These are phyloP conservation scores for Heliconius himera DNA, from an alignment of 1,140 invertebrate species.

Conservation along the genomic window DNA sequence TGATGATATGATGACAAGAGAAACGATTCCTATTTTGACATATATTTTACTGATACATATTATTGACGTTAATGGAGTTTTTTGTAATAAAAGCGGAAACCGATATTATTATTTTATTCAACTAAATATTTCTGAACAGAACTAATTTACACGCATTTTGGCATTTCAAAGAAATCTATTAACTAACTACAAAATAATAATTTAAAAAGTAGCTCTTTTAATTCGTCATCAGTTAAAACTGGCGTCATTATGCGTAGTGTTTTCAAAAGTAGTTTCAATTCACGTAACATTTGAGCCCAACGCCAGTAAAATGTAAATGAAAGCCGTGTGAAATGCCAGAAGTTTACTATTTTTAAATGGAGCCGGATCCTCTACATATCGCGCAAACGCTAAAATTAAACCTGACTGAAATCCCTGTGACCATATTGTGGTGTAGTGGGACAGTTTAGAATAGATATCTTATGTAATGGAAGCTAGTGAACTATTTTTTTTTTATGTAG, in stretches of 20 bases:
- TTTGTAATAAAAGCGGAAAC: too few relatives aligned
- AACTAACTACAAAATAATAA: not conserved
- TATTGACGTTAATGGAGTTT: too few relatives aligned
- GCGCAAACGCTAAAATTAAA: conserved; percentile 52
- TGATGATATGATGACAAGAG: too few relatives aligned
- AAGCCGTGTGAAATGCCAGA: conserved; percentile 53
- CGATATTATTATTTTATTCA: too few relatives aligned
- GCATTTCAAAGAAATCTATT: not conserved
- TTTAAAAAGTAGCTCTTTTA: not conserved
- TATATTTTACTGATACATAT: too few relatives aligned
- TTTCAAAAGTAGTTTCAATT: conserved; percentile 18
- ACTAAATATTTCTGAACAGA: too few relatives aligned
- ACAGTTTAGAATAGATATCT: conserved; percentile 7
- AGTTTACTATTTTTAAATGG: conserved; percentile 52
- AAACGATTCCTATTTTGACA: too few relatives aligned
- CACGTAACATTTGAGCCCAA: not conserved
- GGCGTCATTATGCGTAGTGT: conserved; percentile 2
- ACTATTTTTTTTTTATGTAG: too few relatives aligned
- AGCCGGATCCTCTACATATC: conserved; percentile 48
- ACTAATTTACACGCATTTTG: not conserved
- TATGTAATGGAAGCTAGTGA: not conserved
- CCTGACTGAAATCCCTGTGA: conserved; percentile 10
- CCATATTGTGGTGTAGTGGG: conserved; percentile 6
- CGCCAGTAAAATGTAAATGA: conserved; percentile 27
- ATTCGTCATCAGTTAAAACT: not conserved